phyloP scores from a whole-genome alignment of 2,888 invertebrate species.

The Phytoseiulus persimilis region DNA sequence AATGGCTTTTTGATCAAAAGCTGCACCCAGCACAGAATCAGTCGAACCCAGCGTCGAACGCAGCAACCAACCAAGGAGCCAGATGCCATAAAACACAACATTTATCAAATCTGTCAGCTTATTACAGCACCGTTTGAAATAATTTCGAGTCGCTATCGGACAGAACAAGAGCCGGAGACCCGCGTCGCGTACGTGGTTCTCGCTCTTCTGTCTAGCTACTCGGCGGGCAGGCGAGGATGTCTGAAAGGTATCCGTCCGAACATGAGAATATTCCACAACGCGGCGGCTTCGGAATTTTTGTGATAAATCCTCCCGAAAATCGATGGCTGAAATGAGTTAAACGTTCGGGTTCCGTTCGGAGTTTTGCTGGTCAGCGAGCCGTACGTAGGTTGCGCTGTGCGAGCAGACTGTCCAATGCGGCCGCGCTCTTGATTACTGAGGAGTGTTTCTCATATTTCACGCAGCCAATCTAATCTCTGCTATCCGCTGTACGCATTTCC shows the following conservation, averaged over 20 bases:
- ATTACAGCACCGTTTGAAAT: slow-evolving; percentile 5
- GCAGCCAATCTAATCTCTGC: background rate
- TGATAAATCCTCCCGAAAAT: background rate
- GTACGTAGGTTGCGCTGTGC: background rate
- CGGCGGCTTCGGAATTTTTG: background rate
- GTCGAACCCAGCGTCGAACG: background rate
- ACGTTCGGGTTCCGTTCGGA: background rate
- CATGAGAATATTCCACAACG: background rate
- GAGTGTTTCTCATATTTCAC: slow-evolving; percentile 39
- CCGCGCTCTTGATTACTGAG: slow-evolving; percentile 26
- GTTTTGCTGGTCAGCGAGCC: background rate
- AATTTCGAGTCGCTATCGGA: background rate
- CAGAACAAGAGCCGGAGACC: background rate
- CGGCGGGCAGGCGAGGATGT: background rate
- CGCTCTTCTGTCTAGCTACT: background rate
- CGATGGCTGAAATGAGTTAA: background rate
- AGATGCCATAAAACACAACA: slow-evolving; percentile 5
- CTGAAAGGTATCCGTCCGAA: background rate
- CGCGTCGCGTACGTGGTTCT: background rate
- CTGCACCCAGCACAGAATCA: background rate
- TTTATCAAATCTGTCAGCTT: slow-evolving; percentile 5
- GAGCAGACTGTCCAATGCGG: background rate
- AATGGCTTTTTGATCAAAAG: background rate
- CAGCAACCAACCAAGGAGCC: background rate
- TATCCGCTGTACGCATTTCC: background rate